Evolutionary conservation across 1,140 invertebrate species (phyloP).

Genomic region (Proctacanthus coquilletti): DNA sequence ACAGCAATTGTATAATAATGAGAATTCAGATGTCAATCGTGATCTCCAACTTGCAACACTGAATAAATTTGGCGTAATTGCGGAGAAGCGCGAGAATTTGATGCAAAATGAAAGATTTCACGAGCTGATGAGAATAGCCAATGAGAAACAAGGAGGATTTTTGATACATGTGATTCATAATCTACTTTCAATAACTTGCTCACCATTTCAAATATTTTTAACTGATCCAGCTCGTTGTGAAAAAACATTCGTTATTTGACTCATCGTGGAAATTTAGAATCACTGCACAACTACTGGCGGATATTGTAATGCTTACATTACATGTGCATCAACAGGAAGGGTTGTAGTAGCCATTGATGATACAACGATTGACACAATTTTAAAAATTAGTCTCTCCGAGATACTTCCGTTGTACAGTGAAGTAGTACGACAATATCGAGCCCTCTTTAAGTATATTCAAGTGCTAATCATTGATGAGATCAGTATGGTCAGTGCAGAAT

Average conservation of each 20-base stretch:
- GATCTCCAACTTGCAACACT: too few species aligned
- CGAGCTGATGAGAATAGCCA: too few species aligned
- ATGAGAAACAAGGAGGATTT: too few species aligned
- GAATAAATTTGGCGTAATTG: too few species aligned
- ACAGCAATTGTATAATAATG: too few species aligned
- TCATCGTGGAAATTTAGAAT: constrained; percentile 14
- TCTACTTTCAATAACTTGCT: too few species aligned
- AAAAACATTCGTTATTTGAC: constrained; percentile 10
- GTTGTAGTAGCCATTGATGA: constrained; percentile 18
- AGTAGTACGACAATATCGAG: constrained; percentile 6
- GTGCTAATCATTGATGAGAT: constrained; percentile 14
- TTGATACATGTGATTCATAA: too few species aligned
- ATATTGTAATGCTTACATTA: constrained; percentile 12
- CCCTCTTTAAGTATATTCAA: constrained; percentile 9
- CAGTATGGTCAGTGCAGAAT: constrained; percentile 13
- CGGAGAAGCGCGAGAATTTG: too few species aligned
- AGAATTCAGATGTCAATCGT: too few species aligned
- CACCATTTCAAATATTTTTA: too few species aligned
- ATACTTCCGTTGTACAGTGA: constrained; percentile 5
- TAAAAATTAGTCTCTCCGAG: constrained; percentile 8
- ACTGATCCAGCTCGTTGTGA: constrained; percentile 10
- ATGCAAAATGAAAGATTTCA: too few species aligned
- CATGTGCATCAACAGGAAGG: constrained; percentile 20
- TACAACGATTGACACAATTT: constrained; percentile 15
- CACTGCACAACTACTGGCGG: constrained; percentile 2